phyloP scores from a whole-genome alignment of 2,797 vertebrate species.

The Paramormyrops hopkinsi region DNA sequence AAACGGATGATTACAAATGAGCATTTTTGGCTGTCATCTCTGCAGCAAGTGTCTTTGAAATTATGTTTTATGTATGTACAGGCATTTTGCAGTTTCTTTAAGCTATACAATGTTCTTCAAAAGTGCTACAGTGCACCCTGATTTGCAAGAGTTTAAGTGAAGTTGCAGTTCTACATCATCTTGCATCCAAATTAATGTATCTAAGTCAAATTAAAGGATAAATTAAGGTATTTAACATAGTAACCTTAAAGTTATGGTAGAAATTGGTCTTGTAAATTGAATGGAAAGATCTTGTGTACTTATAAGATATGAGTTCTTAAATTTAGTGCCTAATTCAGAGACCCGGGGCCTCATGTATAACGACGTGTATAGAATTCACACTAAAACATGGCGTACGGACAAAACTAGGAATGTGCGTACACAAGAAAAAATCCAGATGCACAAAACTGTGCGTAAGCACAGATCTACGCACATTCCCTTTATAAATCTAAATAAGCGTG shows the following conservation, averaged over 20 bases:
- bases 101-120: not conserved
- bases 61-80: not conserved
- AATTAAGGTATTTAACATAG: not conserved
- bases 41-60: not conserved
- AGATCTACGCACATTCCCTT: too few species aligned
- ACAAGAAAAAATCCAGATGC: too few species aligned
- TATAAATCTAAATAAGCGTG: too few species aligned
- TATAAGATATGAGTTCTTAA: not conserved
- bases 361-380: too few species aligned
- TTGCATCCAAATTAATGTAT: not conserved
- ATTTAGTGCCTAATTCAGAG: not conserved
- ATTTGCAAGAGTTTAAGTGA: not conserved
- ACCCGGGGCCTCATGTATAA: too few species aligned
- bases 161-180: not conserved
- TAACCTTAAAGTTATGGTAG: not conserved
- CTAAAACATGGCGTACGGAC: too few species aligned
- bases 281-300: not conserved
- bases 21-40: not conserved
- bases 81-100: not conserved
- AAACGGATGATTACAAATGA: not conserved
- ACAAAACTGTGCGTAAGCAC: too few species aligned
- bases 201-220: not conserved
- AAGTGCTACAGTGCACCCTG: not conserved
- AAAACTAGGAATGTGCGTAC: too few species aligned
- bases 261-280: not conserved